These are phyloP conservation scores for Hydropotes inermis DNA, from an alignment of 2,113 vertebrate species.

Conservation along the genomic window DNA sequence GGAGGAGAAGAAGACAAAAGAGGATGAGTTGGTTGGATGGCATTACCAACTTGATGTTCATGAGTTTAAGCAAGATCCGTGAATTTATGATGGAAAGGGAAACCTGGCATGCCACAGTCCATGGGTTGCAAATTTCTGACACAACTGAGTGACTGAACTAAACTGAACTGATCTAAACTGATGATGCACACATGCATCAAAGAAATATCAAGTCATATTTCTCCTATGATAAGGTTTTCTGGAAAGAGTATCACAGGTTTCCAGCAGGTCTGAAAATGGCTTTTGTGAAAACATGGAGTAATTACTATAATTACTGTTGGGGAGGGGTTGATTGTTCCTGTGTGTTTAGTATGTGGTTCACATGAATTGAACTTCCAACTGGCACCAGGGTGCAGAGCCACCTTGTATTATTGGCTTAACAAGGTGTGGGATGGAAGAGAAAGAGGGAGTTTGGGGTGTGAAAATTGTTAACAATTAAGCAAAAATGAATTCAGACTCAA, in stretches of 20 bases:
- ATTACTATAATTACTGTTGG: not conserved
- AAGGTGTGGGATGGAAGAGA: not conserved
- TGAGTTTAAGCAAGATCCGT: not conserved
- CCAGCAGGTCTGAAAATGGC: not conserved
- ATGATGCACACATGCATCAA: not conserved
- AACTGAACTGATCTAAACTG: not conserved
- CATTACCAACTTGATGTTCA: fast-evolving
- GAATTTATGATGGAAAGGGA: not conserved
- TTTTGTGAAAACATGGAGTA: not conserved
- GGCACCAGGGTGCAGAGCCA: not conserved
- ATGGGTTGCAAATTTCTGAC: fast-evolving
- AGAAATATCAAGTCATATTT: not conserved
- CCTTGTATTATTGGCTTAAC: not conserved
- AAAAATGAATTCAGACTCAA: not conserved
- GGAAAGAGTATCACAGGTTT: not conserved
- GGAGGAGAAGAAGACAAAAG: not conserved
- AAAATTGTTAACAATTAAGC: not conserved
- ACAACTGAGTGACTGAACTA: not conserved
- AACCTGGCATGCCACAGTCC: not conserved
- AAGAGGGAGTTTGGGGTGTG: not conserved
- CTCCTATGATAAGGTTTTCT: not conserved
- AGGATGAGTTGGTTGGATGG: not conserved
- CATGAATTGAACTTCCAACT: not conserved
- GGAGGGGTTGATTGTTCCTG: not conserved
- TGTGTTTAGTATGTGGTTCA: not conserved